Percentiles rank a stretch among this genome's conserved stretches.
Evolutionary conservation across 2,888 invertebrate species (phyloP).

Genomic region (Cistogaster globosa): DNA sequence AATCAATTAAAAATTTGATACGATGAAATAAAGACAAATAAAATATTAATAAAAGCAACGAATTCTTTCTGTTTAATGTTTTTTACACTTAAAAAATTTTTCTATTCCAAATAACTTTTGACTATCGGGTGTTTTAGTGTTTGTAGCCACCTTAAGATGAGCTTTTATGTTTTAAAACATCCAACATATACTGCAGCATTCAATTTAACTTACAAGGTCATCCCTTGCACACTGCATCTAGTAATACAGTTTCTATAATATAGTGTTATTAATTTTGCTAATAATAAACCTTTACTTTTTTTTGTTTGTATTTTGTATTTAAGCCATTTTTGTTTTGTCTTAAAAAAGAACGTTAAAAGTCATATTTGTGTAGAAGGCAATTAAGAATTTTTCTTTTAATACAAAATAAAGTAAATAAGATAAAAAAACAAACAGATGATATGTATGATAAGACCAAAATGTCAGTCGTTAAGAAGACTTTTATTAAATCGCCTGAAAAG

Average conservation of each 20-base stretch:
- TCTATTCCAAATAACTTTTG: background rate
- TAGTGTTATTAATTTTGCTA: slow-evolving; percentile 16
- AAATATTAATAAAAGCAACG: too few relatives aligned
- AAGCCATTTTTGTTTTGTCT: slow-evolving; percentile 16
- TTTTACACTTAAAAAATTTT: background rate
- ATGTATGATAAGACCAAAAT: background rate
- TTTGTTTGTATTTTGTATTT: background rate
- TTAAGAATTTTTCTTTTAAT: background rate
- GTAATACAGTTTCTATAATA: background rate
- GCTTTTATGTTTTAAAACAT: slow-evolving; percentile 18
- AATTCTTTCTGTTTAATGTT: too few relatives aligned
- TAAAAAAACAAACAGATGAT: background rate
- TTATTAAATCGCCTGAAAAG: slow-evolving; percentile 18
- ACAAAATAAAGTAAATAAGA: slow-evolving; percentile 25
- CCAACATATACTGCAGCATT: slow-evolving; percentile 6
- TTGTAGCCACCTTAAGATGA: background rate
- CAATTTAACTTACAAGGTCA: slow-evolving; percentile 60
- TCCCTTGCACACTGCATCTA: slow-evolving; percentile 30
- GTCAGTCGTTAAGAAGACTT: background rate
- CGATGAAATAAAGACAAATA: too few relatives aligned
- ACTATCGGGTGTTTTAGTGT: background rate
- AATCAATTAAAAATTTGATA: too few relatives aligned
- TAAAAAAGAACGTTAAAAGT: slow-evolving; percentile 45
- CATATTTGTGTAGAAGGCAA: background rate
- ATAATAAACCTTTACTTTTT: slow-evolving; percentile 36